phyloP scores from a whole-genome alignment of 35 echinoderm and acorn worm genomes.

The Eucidaris tribuloides region DNA sequence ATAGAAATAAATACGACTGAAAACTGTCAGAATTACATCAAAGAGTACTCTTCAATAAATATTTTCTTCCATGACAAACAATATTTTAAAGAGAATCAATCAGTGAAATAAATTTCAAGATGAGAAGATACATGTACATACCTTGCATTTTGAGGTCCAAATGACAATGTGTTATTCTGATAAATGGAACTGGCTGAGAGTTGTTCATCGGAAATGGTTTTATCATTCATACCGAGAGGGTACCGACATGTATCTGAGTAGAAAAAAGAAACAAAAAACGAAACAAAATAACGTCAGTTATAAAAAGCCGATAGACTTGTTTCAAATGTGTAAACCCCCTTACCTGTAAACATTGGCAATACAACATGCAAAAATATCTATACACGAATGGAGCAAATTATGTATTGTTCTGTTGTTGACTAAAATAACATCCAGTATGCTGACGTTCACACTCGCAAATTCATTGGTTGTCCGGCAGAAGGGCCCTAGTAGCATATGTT shows the following conservation, averaged over 20 bases:
- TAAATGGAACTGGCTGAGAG: conserved; percentile 80
- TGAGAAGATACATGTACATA: conserved; percentile 41
- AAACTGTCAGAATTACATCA: neutral
- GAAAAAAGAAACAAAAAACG: neutral
- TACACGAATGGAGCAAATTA: too few relatives aligned
- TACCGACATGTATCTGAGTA: conserved; percentile 73
- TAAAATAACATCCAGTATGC: too few relatives aligned
- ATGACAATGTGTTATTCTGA: conserved; percentile 44
- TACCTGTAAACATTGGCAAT: too few relatives aligned
- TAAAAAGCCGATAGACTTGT: too few relatives aligned
- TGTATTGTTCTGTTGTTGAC: too few relatives aligned
- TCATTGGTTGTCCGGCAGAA: too few relatives aligned
- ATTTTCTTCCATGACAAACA: neutral
- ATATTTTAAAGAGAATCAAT: neutral
- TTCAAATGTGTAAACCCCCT: too few relatives aligned
- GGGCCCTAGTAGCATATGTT: too few relatives aligned
- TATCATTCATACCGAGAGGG: conserved; percentile 83
- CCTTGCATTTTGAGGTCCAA: conserved; percentile 91
- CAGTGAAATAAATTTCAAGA: neutral
- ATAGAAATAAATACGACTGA: neutral
- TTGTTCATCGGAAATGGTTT: conserved; percentile 79
- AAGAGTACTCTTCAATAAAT: neutral
- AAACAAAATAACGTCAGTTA: neutral
- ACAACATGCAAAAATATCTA: too few relatives aligned
- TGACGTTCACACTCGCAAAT: too few relatives aligned